Base-by-base conservation (phyloP, 2,888 invertebrate species). In the Eupeodes latifasciatus region DNA sequence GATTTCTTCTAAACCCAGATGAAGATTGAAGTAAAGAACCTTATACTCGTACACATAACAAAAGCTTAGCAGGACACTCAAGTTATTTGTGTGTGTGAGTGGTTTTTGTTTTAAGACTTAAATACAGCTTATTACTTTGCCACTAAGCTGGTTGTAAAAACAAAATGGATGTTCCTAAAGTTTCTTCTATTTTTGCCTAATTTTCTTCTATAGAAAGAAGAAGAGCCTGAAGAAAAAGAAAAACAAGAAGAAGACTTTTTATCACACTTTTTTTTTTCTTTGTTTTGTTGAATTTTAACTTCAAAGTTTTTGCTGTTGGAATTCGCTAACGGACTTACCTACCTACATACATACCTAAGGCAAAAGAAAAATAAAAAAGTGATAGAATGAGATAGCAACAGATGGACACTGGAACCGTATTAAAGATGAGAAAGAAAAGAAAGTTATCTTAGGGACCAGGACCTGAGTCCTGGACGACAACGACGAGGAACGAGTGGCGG, bases 101-200 rank as follows among this genome's bases (percentile, higher is more conserved):
- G 14, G 4, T 14, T 19, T 47, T 47, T 14, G 11, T 44, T 44
- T 27, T 77, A 44, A 77, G 67, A 69, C 74, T 85, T 85, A 85
- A 88, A 75, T 62, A 85, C 64, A 69, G 74, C 81, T 78, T 85
- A 81, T 78, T 81, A 84, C 81, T n/a, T 67, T 53, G 62, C 66
- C 77, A 76, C 76, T 83, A 87, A 87, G 76, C 55, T 71, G 76
- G 79, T 75, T 80, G 69, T n/a, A 27, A 53, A 71, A 64, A 44
- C 53, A 71, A 64, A 75, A 69, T 71, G 79, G 61, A 76, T 27
- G 53, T 47, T 55, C 5, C n/a, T 14, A 51, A 49, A 85, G 59
- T 59, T 72, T 12, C 10, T 69, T 76, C 9, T 76, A 49, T 81
- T 71, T 40, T 55, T 57, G 12, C 19, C 5, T 53, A 51, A 62